These are phyloP conservation scores for Limanda limanda DNA, from an alignment of 2,113 vertebrate species.

Conservation along the genomic window DNA sequence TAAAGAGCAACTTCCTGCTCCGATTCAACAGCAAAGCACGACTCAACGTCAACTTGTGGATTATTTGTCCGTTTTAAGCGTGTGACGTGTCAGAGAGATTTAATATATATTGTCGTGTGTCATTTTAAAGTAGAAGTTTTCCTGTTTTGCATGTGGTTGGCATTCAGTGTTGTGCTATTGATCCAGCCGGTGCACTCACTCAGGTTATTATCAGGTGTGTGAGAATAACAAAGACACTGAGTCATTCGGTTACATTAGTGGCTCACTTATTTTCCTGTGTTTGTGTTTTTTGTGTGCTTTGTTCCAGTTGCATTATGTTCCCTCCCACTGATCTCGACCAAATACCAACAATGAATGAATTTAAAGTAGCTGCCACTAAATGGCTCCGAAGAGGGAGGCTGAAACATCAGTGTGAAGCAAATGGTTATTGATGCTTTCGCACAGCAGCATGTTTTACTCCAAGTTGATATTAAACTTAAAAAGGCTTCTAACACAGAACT, in stretches of 20 bases:
- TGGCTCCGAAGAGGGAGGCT: slow-evolving; percentile 1
- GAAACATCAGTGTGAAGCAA: no score
- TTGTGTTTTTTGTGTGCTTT: no score
- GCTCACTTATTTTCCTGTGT: not conserved
- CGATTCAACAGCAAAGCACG: not conserved
- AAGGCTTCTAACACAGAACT: no score
- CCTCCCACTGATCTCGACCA: slow-evolving; percentile 25
- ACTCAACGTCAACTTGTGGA: not conserved
- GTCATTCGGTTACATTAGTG: slow-evolving; percentile 4
- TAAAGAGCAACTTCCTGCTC: slow-evolving; percentile 2
- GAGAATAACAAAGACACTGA: slow-evolving; percentile 16
- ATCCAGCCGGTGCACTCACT: slow-evolving; percentile 25
- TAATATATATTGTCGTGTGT: no score
- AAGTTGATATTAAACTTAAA: no score
- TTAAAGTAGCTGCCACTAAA: slow-evolving; percentile 32
- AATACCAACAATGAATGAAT: slow-evolving; percentile 33
- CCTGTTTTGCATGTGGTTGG: not conserved
- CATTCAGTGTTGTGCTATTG: not conserved
- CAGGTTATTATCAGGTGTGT: not conserved
- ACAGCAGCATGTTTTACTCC: no score
- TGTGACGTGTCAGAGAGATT: not conserved
- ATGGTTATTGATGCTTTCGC: no score
- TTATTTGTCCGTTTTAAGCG: not conserved
- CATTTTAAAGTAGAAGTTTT: not conserved
- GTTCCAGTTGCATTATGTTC: not conserved